These are phyloP conservation scores for Seriola quinqueradiata DNA, from an alignment of 2,113 vertebrate species.

Conservation along the genomic window DNA sequence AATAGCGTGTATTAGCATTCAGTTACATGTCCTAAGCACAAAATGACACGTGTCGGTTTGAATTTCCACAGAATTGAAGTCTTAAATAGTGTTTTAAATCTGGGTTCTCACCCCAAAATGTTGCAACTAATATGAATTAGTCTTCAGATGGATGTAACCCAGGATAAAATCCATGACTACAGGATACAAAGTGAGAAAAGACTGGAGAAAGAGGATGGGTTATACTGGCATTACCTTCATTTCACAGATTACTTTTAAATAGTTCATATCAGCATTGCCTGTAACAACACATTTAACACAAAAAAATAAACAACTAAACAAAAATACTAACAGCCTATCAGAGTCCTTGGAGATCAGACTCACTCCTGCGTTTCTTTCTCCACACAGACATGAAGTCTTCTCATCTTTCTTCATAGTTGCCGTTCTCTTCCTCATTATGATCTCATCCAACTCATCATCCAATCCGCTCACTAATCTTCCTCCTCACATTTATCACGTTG, in stretches of 20 bases:
- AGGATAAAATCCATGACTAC: not conserved
- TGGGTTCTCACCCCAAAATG: not conserved
- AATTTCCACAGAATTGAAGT: not conserved
- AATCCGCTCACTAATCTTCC: not conserved
- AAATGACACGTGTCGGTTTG: not conserved
- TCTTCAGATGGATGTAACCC: not conserved
- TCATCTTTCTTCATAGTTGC: slow-evolving; percentile 44
- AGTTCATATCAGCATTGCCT: slow-evolving; percentile 71
- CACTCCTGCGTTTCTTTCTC: slow-evolving; percentile 33
- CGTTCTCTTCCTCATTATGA: slow-evolving; percentile 30
- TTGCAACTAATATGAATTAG: not conserved
- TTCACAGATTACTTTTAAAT: slow-evolving; percentile 84
- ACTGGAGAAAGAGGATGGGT: slow-evolving; percentile 23
- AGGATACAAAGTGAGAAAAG: slow-evolving; percentile 11
- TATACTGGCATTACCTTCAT: slow-evolving; percentile 75
- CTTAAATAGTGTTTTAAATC: not conserved
- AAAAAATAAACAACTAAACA: slow-evolving; percentile 60
- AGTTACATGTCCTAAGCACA: not conserved
- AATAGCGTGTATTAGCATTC: not conserved
- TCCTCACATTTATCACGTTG: not conserved
- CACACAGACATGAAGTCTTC: slow-evolving; percentile 25
- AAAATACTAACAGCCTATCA: slow-evolving; percentile 67
- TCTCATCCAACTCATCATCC: not conserved
- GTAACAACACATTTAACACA: slow-evolving; percentile 60
- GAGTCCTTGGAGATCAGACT: slow-evolving; percentile 58